These are phyloP conservation scores for Eulemur rufifrons DNA, from an alignment of 2,113 vertebrate species.

Conservation along the genomic window DNA sequence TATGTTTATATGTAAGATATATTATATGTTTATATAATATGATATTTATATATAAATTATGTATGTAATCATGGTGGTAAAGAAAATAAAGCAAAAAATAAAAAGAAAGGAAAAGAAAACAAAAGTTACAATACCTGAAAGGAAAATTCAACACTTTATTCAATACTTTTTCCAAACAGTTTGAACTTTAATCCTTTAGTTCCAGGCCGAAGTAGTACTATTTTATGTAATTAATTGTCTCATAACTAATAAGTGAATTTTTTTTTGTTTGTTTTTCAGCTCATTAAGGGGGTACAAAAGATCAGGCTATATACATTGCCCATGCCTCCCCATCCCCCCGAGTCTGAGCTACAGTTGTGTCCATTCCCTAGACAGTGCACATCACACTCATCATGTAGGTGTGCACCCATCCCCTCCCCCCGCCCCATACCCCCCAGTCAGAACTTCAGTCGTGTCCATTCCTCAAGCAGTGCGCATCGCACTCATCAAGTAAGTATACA, in stretches of 20 bases:
- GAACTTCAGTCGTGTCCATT: no score
- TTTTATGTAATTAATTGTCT: slow-evolving; percentile 42
- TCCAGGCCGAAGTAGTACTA: slow-evolving; percentile 2
- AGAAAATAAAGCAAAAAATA: background rate
- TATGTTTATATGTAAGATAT: background rate
- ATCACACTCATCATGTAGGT: no score
- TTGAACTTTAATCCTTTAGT: background rate
- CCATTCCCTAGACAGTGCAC: no score
- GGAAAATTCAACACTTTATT: background rate
- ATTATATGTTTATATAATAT: background rate
- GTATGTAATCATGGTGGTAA: background rate
- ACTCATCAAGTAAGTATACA: no score
- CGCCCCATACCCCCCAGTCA: no score
- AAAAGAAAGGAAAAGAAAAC: background rate
- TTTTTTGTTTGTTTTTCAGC: no score
- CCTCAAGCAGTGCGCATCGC: no score
- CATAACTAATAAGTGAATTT: slow-evolving; percentile 5
- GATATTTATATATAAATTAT: background rate
- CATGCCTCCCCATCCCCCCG: no score
- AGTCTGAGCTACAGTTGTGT: no score
- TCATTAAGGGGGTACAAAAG: no score
- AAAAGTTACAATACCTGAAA: background rate
- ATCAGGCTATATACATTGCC: no score
- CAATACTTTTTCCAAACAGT: background rate
- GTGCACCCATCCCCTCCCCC: no score